Base-by-base conservation (phyloP, 2,113 vertebrate species). In the Tragulus kanchil region DNA sequence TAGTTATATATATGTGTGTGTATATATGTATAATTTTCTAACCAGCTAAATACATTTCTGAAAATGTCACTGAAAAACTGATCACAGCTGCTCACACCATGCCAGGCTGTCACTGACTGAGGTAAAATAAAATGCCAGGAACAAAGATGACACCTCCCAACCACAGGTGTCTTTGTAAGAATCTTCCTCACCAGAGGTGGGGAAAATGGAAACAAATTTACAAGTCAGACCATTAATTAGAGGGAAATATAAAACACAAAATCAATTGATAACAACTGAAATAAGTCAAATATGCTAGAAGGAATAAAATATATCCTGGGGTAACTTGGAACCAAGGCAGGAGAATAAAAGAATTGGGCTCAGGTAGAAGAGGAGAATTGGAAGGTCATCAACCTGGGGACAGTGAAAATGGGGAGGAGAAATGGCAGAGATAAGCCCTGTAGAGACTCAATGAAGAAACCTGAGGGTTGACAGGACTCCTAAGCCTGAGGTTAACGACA, bases 241-340 rank as follows among this genome's bases (percentile, higher is more conserved):
- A 92, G 12, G 31, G 5, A 96, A 94, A 92, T 75, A 54, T 8
- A 54, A 92, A 69, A 71, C 59, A 91, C 42, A 79, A 94, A 85
- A 85, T 59, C 19, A 71, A 83, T 28, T 79, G 52, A 31, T 56
- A 83, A 52, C 78, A 73, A 19, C 2, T 71, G 14, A 94, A 85
- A n/a, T 75, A 64, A 56, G 15, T 87, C n/a, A 94, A 64, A n/a
- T 42, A 15, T 84, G 28, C 16, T 61, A 64, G 3, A 28, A 75
- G 69, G 67, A 15, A 45, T 48, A 71, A 92, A 90, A 73, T 42
- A 84, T 3, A 25, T 65, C 75, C 78, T 67, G 62, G 21, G 28
- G n/a, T n/a, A 78, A 78, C 77, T 48, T 45, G 36, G 21, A 88
- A 77, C 4, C 23, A 25, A 92, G 52, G 17, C 54, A 89, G 25